phyloP scores from a whole-genome alignment of 2,113 vertebrate species.

The Pelusios castaneus region DNA sequence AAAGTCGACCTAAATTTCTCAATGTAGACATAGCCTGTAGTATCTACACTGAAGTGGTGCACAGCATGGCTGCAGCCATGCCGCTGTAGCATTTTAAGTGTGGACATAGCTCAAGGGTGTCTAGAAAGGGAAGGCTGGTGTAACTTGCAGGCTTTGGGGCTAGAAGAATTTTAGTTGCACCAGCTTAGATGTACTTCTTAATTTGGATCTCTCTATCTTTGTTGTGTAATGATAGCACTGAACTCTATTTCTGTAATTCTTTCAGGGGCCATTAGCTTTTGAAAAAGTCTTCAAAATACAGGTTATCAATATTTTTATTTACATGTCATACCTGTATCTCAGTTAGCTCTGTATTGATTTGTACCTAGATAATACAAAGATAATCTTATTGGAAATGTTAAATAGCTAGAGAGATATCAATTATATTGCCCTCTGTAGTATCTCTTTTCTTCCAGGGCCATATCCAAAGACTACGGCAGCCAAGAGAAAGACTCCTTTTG shows the following conservation, averaged over 20 bases:
- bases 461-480: not conserved
- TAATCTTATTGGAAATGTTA: not conserved
- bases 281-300: not conserved
- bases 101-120: not conserved
- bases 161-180: not conserved
- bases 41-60: not conserved
- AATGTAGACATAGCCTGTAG: no score
- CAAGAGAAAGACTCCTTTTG: not conserved
- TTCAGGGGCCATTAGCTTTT: not conserved
- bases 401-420: not conserved
- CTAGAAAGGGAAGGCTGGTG: not conserved
- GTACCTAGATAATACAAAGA: not conserved
- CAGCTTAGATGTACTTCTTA: not conserved
- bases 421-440: not conserved
- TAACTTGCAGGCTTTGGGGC: not conserved
- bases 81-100: not conserved
- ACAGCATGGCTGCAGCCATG: not conserved
- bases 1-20: no score
- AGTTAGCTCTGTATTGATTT: not conserved
- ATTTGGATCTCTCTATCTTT: not conserved
- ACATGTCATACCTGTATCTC: not conserved
- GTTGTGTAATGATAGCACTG: not conserved
- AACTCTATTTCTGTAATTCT: not conserved
- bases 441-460: not conserved
- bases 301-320: not conserved